phyloP scores from a whole-genome alignment of 2,888 invertebrate species.

The Drosophila subsilvestris region DNA sequence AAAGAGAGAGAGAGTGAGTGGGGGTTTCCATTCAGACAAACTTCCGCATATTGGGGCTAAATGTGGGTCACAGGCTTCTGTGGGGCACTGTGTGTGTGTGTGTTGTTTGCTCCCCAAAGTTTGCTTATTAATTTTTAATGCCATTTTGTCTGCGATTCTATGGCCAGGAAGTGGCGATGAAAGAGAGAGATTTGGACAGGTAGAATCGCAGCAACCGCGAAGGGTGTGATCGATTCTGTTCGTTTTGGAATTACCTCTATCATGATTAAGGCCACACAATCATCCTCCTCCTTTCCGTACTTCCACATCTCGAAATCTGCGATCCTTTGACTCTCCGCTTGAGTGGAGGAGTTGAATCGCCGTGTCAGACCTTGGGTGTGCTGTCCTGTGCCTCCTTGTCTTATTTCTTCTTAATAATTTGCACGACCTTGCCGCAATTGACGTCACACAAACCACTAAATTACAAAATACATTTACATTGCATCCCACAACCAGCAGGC shows the following conservation, averaged over 20 bases:
- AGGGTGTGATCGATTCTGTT: too few species aligned
- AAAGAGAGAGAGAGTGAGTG: not conserved
- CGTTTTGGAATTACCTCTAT: too few species aligned
- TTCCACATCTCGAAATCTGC: not conserved
- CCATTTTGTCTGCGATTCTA: constrained; percentile 35
- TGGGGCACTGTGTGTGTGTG: constrained; percentile 24
- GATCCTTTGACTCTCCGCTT: not conserved
- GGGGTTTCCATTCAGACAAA: constrained; percentile 39
- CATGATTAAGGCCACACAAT: not conserved
- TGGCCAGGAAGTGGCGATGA: constrained; percentile 29
- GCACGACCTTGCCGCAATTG: constrained; percentile 21
- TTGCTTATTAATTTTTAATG: constrained; percentile 35
- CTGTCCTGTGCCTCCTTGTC: not conserved
- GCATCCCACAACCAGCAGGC: not conserved
- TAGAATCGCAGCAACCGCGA: not conserved
- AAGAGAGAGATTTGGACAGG: not conserved
- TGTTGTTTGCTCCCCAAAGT: constrained; percentile 6
- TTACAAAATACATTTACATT: constrained; percentile 12
- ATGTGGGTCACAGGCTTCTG: constrained; percentile 48
- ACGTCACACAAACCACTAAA: constrained; percentile 17
- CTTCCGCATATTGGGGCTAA: constrained; percentile 44
- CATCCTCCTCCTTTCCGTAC: not conserved
- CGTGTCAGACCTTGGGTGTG: not conserved
- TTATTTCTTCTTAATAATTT: not conserved
- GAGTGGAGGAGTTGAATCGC: not conserved